A percentile compares a stretch with the other conserved stretches of the same genome.
phyloP scores from a whole-genome alignment of 2,797 vertebrate species.

The Momotus momota region DNA sequence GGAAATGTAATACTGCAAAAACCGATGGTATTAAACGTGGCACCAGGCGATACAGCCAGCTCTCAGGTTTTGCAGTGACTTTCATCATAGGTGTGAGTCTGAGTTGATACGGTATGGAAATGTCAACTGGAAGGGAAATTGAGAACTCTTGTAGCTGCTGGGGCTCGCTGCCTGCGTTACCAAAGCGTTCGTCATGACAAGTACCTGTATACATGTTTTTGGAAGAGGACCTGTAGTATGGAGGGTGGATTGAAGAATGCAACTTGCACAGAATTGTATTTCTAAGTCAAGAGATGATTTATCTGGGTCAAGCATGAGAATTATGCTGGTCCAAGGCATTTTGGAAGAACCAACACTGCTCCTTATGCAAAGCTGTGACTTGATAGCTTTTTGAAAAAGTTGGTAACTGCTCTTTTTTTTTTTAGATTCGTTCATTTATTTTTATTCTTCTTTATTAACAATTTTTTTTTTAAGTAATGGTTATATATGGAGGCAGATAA shows the following conservation, averaged over 20 bases:
- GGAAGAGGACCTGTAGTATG: not conserved
- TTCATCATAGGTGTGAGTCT: not conserved
- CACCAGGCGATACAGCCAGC: not conserved
- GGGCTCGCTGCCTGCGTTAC: not conserved
- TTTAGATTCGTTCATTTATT: not conserved
- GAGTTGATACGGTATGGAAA: not conserved
- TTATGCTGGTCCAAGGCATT: not conserved
- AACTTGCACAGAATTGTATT: not conserved
- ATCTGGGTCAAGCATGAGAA: not conserved
- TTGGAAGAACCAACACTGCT: not conserved
- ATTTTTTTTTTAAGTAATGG: not conserved
- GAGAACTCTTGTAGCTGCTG: accelerated
- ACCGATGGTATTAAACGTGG: not conserved
- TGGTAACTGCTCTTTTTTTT: not conserved
- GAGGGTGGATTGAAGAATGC: not conserved
- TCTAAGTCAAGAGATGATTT: not conserved
- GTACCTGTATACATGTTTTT: not conserved
- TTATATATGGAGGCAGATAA: not conserved
- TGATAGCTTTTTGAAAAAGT: not conserved
- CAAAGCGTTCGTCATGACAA: not conserved
- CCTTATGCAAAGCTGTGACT: not conserved
- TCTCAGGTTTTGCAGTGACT: not conserved
- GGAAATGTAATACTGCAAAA: not conserved
- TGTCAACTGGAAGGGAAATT: not conserved
- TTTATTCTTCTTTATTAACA: not conserved